These are phyloP conservation scores for Drosophila cognata DNA, from an alignment of 2,888 invertebrate species.

Conservation along the genomic window DNA sequence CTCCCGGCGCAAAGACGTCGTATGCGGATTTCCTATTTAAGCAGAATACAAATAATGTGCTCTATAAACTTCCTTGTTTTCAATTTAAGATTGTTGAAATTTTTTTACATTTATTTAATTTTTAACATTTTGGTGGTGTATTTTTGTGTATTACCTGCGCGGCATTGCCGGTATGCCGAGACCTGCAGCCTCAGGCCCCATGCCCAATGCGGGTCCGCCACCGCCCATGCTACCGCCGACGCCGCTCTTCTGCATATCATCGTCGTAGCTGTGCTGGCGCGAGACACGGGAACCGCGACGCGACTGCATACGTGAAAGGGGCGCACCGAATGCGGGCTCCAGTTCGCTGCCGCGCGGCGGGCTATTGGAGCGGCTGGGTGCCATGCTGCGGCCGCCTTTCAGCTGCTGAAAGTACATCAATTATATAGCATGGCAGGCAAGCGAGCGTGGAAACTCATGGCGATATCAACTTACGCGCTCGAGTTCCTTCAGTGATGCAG, in stretches of 20 bases:
- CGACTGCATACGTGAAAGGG: slow-evolving; percentile 85
- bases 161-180: slow-evolving; percentile 91
- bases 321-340: slow-evolving; percentile 80
- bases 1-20: slow-evolving; percentile 91
- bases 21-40: slow-evolving; percentile 89
- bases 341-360: slow-evolving; percentile 86
- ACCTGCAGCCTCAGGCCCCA: slow-evolving; percentile 85
- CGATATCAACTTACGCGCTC: slow-evolving; percentile 89
- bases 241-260: slow-evolving; percentile 87
- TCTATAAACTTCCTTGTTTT: background rate
- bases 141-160: slow-evolving; percentile 86
- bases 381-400: slow-evolving; percentile 89
- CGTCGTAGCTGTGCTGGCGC: slow-evolving; percentile 94
- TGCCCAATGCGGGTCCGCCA: slow-evolving; percentile 62
- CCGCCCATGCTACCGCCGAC: slow-evolving; percentile 71
- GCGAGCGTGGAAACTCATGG: no score
- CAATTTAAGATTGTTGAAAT: background rate
- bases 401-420: slow-evolving; percentile 85
- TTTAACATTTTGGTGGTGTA: background rate
- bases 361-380: slow-evolving; percentile 87
- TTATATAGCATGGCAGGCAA: slow-evolving; percentile 2
- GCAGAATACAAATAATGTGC: background rate
- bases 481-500: slow-evolving; percentile 94
- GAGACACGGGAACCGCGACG: slow-evolving; percentile 88
- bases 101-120: background rate